Evolutionary conservation across 2,888 invertebrate genomes (phyloP).

Genomic region (Oscheius onirici): DNA sequence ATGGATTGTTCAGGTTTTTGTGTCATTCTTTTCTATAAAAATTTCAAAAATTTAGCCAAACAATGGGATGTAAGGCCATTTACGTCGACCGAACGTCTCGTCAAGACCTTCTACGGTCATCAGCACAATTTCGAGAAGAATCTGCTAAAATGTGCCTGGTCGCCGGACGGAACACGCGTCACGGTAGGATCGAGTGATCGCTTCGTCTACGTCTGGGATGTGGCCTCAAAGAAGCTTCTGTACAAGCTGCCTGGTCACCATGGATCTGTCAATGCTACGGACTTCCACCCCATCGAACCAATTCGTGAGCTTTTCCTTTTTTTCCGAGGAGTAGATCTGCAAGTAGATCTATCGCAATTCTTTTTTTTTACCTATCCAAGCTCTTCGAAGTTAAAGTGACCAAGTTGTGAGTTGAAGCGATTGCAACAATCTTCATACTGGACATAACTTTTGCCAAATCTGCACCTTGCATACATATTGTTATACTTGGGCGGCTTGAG

Average conservation of each 20-base stretch:
- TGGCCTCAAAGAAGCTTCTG: conserved; percentile 86
- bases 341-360: conserved; percentile 19
- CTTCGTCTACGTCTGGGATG: conserved; percentile 96
- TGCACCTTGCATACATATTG: too few relatives aligned
- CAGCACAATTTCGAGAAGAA: conserved; percentile 98
- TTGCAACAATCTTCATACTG: too few relatives aligned
- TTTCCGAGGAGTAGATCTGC: too few relatives aligned
- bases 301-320: conserved; percentile 77
- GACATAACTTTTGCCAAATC: too few relatives aligned
- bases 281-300: conserved; percentile 92
- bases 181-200: conserved; percentile 89
- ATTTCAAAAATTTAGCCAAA: conserved; percentile 78
- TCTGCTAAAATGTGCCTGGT: conserved; percentile 90
- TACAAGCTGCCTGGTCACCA: conserved; percentile 98
- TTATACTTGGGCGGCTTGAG: too few relatives aligned
- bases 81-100: conserved; percentile 85
- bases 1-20: conserved; percentile 86
- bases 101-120: conserved; percentile 87
- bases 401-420: too few relatives aligned
- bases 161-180: conserved; percentile 89
- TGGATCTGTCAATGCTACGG: conserved; percentile 94
- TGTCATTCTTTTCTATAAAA: background rate
- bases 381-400: too few relatives aligned
- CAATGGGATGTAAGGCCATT: conserved; percentile 97
- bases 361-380: too few relatives aligned